Evolutionary conservation across 1,140 invertebrate species (phyloP).

Genomic region (Cydia strobilella): DNA sequence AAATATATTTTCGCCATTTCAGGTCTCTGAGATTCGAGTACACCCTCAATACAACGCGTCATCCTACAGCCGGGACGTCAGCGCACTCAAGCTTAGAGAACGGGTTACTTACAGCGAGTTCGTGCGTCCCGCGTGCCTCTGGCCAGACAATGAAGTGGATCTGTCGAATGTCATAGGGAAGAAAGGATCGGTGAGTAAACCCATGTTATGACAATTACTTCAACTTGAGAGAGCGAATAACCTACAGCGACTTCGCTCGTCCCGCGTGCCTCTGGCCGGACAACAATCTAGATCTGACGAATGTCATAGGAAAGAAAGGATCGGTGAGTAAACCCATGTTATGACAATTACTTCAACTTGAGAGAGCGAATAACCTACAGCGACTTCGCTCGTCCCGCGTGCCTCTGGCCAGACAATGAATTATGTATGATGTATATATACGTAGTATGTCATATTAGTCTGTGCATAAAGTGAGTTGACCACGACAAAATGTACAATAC

Average conservation of each 20-base stretch:
- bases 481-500: too few relatives aligned
- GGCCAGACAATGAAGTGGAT: constrained; percentile 73
- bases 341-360: constrained; percentile 63
- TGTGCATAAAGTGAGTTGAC: too few relatives aligned
- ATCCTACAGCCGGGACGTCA: constrained; percentile 81
- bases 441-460: too few relatives aligned
- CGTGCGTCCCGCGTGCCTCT: constrained; percentile 83
- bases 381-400: constrained; percentile 81
- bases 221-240: constrained; percentile 70
- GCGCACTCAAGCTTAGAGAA: constrained; percentile 77
- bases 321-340: constrained; percentile 55
- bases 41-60: constrained; percentile 82
- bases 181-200: constrained; percentile 71
- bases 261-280: constrained; percentile 83
- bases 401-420: constrained; percentile 80
- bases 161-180: constrained; percentile 75
- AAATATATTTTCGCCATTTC: constrained; percentile 40
- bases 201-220: constrained; percentile 43
- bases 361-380: constrained; percentile 72
- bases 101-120: constrained; percentile 74
- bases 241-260: constrained; percentile 78
- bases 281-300: constrained; percentile 64
- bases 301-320: constrained; percentile 76
- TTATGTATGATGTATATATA: too few relatives aligned
- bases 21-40: constrained; percentile 79